Conservation (phyloP, 2,888 invertebrate species). For the Agrochola litura region DNA sequence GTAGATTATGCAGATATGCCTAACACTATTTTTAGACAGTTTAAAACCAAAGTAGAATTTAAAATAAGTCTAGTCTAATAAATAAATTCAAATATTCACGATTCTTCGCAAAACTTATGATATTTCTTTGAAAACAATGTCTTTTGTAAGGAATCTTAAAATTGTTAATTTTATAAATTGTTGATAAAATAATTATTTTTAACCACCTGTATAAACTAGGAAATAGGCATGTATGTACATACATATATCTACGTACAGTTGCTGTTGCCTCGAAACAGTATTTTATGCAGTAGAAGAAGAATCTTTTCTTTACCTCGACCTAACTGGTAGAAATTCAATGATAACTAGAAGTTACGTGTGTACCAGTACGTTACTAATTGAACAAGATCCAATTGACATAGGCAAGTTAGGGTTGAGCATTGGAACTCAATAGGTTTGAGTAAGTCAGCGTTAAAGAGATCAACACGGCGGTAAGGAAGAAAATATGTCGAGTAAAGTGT, state of each 20-base stretch:
- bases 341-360: constrained; percentile 2
- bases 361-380: not conserved
- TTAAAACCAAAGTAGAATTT: constrained; percentile 78
- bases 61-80: constrained; percentile 70
- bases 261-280: constrained; percentile 10
- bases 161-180: not conserved
- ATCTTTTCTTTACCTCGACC: constrained; percentile 16
- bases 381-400: not conserved
- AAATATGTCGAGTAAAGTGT: not conserved
- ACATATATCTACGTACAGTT: not conserved
- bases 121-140: not conserved
- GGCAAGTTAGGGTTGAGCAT: not conserved
- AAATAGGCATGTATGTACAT: not conserved
- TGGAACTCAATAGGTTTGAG: not conserved
- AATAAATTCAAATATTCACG: constrained; percentile 29
- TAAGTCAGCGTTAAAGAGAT: constrained; percentile 2
- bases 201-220: constrained; percentile 24
- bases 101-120: constrained; percentile 1
- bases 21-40: constrained; percentile 56
- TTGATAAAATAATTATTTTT: constrained; percentile 7
- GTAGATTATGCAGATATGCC: constrained; percentile 40
- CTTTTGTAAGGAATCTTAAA: constrained; percentile 1
- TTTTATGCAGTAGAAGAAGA: not conserved
- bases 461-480: not conserved
- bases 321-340: constrained; percentile 5